phyloP scores from a whole-genome alignment of 2,113 vertebrate species.

The Globicephala melas region DNA sequence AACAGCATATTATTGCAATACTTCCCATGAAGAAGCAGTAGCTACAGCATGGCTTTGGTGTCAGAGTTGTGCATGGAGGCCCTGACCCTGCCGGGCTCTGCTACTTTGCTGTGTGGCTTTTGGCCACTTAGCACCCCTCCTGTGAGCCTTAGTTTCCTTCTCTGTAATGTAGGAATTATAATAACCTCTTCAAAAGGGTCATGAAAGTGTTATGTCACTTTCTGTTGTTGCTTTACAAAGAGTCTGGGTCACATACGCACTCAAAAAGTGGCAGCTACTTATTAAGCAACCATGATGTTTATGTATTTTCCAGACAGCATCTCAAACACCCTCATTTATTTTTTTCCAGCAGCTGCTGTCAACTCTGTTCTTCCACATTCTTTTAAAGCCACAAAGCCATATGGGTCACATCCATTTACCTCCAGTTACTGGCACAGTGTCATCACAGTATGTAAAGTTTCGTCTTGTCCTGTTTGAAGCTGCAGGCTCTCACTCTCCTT shows the following conservation, averaged over 20 bases:
- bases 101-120: neutral
- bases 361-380: neutral
- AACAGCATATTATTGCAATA: neutral
- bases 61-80: too few species aligned
- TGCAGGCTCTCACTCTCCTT: neutral
- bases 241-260: neutral
- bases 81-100: rapidly evolving
- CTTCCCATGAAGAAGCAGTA: neutral
- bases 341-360: neutral
- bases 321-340: neutral
- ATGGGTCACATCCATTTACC: neutral
- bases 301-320: neutral
- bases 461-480: neutral
- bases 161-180: neutral
- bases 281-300: neutral
- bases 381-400: neutral
- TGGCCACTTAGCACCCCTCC: neutral
- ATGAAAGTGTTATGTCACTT: neutral
- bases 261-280: neutral
- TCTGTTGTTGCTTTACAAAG: neutral
- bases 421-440: too few species aligned
- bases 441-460: rapidly evolving
- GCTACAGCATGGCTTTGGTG: neutral
- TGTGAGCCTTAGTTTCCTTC: neutral
- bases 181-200: neutral